phyloP scores from a whole-genome alignment of 2,797 vertebrate species.

The Girardinus metallicus region DNA sequence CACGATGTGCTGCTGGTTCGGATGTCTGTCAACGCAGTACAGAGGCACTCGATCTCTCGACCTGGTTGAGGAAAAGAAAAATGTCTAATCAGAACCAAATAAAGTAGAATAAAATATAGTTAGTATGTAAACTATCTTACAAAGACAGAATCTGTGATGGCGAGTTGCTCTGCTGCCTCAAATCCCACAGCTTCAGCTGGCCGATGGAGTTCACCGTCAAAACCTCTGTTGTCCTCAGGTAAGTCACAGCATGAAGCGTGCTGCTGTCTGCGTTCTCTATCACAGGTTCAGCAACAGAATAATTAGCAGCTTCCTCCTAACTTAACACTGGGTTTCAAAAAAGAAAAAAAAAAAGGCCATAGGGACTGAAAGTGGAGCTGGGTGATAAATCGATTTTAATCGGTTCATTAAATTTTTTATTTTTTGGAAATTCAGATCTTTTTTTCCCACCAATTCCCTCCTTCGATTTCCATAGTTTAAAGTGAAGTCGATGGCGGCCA shows the following conservation, averaged over 20 bases:
- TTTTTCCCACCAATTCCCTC: too few relatives aligned
- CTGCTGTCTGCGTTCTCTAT: constrained; percentile 97
- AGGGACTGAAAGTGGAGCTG: too few relatives aligned
- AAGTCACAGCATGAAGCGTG: constrained; percentile 94
- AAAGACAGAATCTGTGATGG: constrained; percentile 90
- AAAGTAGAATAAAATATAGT: neutral
- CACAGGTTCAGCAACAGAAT: constrained; percentile 6
- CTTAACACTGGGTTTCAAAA: neutral
- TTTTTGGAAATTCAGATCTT: too few relatives aligned
- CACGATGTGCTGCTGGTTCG: constrained; percentile 96
- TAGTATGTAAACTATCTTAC: constrained; percentile 42
- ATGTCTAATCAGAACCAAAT: neutral
- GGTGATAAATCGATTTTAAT: too few relatives aligned
- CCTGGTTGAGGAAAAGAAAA: constrained; percentile 50
- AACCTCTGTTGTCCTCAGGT: constrained; percentile 92
- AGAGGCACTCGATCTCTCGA: constrained; percentile 91
- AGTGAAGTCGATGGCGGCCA: too few relatives aligned
- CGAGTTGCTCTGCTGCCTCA: constrained; percentile 90
- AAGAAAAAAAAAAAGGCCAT: neutral
- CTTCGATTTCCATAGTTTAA: too few relatives aligned
- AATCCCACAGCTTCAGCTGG: constrained; percentile 97
- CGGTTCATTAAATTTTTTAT: too few relatives aligned
- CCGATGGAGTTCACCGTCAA: constrained; percentile 97
- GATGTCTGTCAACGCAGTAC: constrained; percentile 95
- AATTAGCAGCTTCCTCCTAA: neutral